A percentile compares a stretch with the other conserved stretches of the same genome.
phyloP scores from a whole-genome alignment of 2,113 vertebrate genomes.

The Melanerpes aurifrons region DNA sequence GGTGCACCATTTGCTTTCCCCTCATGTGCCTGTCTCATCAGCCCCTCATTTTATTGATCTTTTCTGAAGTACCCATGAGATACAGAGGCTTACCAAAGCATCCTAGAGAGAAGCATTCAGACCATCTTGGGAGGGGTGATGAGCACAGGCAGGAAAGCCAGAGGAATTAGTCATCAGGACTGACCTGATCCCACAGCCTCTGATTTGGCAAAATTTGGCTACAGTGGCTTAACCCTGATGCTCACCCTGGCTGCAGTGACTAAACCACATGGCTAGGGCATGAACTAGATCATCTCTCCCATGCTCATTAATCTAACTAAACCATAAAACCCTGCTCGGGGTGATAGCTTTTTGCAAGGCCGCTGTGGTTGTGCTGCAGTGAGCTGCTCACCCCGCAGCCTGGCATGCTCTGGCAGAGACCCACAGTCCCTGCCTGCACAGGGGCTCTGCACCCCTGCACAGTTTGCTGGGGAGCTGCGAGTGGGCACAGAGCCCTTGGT shows the following conservation, averaged over 20 bases:
- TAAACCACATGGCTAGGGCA: accelerated
- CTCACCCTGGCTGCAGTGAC: background rate
- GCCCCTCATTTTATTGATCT: background rate
- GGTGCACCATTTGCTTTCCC: background rate
- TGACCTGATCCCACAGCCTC: background rate
- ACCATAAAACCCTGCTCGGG: background rate
- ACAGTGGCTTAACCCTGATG: accelerated
- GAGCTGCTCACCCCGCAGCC: background rate
- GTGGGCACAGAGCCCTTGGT: accelerated
- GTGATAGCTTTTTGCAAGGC: background rate
- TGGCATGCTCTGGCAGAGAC: accelerated
- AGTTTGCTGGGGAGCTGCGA: background rate
- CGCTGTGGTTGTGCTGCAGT: background rate
- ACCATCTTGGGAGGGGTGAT: accelerated
- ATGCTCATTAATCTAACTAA: background rate
- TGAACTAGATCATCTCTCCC: accelerated
- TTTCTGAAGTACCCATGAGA: background rate
- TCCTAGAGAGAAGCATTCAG: background rate
- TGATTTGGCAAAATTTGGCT: background rate
- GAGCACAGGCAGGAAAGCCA: accelerated
- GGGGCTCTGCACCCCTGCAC: background rate
- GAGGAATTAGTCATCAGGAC: accelerated
- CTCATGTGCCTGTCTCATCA: background rate
- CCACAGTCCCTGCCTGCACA: accelerated
- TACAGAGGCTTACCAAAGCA: background rate